Evolutionary conservation across 2,888 invertebrate species (phyloP), one percentile per base, ranked within the genome.

Genomic region (Galerucella pusilla): DNA sequence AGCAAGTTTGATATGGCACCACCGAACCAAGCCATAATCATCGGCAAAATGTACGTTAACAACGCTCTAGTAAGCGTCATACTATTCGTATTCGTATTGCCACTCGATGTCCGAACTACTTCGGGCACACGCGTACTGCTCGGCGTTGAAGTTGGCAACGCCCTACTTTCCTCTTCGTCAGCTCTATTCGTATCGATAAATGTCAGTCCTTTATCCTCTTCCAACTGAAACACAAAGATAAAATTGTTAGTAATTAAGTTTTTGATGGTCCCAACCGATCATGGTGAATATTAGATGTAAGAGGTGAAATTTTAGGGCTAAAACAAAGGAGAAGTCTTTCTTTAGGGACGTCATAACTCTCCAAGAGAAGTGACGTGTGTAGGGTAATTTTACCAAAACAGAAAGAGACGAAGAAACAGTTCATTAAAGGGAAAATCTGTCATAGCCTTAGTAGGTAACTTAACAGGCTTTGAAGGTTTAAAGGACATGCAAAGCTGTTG

Each of bases 11-110:
- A 92, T 87, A 95, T 91, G 83, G 94, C 93, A 79, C 94, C 92
- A 75, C 94, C 95, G 88, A 96, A 94, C 95, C 95, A 96, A 85
- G 94, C 93, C 87, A 96, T 92, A 81, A 94, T 93, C 60, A 96
- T 92, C 4, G 96, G 95, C 85, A 96, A 88, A 77, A 96, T 90
- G 88, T 95, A 95, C 66, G 93, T 91, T 82, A 93, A 89, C 67
- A 96, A 88, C 42, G 93, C 94, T 78, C 90, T 89, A 12, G 90
- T 90, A 4, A 93, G 86, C 14, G 92, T 82, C 81, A 85, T 84
- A 35, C 60, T 68, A 70, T 68, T 72, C 57, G 78, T 57, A 73
- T 75, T 45, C n/a, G 69, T 52, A 35, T 35, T 73, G 14, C 75
- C 60, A 54, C 46, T 72, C 14, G 76, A 61, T 49, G 72, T 72